Base-by-base conservation (phyloP, 2,797 vertebrate species). In the Molossus molossus region DNA sequence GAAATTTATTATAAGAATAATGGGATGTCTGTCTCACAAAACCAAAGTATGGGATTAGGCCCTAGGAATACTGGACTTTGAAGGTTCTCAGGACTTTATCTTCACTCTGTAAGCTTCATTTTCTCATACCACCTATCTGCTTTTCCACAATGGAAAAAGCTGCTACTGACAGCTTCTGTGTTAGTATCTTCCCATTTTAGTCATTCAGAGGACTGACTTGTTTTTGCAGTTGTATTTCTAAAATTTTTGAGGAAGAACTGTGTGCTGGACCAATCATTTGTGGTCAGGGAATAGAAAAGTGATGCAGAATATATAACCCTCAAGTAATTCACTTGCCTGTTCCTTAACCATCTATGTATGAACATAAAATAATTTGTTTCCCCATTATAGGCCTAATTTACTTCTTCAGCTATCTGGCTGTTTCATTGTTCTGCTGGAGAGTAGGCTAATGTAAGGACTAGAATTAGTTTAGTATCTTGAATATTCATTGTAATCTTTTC, bases 41-140 rank as follows among this genome's bases (percentile, higher is more conserved):
- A 73, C 53, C 33, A 29, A 91, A 95, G 67, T 91, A 81, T 5
- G 64, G 55, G 50, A 37, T 91, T 14, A 94, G 40, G 29, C 27
- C 11, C 3, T 72, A 82, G 29, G 67, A 87, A 67, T 69, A 67
- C 20, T 93, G 25, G 50, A 87, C 25, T 60, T 91, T 84, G 73
- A 94, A 90, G 62, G 58, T 75, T 20, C 9, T 89, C 5, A 69
- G 21, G 9, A 81, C 33, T 85, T 93, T 84, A n/a, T 90, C 15
- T 94, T 82, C 73, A 83, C 69, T n/a, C 15, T 95, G 8, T 95
- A 80, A 91, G 73, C 60, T 94, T 91, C 29, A 70, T 96, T 97
- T 94, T 83, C 64, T 94, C 17, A 90, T 45, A 96, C 5, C 40
- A 72, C 9, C 87, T 40, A 50, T 67, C 25, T 92, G 14, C 37